A percentile compares a stretch with the other conserved stretches of the same genome.
phyloP scores from a whole-genome alignment of 2,888 invertebrate species.

The Microdon myrmicae region DNA sequence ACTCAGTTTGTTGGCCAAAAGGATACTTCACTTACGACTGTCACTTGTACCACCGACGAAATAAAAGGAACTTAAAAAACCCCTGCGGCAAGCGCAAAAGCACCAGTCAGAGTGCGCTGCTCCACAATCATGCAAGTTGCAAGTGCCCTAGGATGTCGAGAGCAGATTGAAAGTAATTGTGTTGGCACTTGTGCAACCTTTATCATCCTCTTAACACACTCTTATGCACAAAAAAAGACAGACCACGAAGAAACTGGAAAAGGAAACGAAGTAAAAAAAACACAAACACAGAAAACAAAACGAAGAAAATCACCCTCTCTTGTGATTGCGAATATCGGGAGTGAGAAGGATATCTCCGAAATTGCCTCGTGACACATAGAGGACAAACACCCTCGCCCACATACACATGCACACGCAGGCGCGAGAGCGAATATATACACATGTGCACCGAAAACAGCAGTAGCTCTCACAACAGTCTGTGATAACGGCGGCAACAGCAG shows the following conservation, averaged over 20 bases:
- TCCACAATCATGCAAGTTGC: conserved; percentile 26
- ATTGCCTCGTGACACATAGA: conserved; percentile 44
- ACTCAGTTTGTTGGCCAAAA: conserved; percentile 42
- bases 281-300: conserved; percentile 2
- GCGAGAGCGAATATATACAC: conserved; percentile 3
- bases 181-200: conserved; percentile 42
- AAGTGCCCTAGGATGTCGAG: conserved; percentile 20
- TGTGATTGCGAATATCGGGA: conserved; percentile 29
- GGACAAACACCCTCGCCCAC: conserved; percentile 16
- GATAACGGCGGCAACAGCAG: conserved; percentile 17
- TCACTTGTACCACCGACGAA: conserved; percentile 10
- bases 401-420: conserved; percentile 26
- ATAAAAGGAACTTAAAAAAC: conserved; percentile 32
- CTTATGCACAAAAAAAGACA: conserved; percentile 10
- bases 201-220: conserved; percentile 39
- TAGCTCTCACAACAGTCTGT: background rate
- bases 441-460: background rate
- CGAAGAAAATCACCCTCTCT: conserved; percentile 14
- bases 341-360: conserved; percentile 25
- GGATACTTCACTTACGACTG: conserved; percentile 34
- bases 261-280: conserved; percentile 10
- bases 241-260: too few species aligned
- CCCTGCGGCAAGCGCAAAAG: conserved; percentile 35
- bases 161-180: conserved; percentile 42
- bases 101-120: conserved; percentile 5